These are phyloP conservation scores for Chiloscyllium punctatum DNA, from an alignment of 2,797 vertebrate species.

Conservation along the genomic window DNA sequence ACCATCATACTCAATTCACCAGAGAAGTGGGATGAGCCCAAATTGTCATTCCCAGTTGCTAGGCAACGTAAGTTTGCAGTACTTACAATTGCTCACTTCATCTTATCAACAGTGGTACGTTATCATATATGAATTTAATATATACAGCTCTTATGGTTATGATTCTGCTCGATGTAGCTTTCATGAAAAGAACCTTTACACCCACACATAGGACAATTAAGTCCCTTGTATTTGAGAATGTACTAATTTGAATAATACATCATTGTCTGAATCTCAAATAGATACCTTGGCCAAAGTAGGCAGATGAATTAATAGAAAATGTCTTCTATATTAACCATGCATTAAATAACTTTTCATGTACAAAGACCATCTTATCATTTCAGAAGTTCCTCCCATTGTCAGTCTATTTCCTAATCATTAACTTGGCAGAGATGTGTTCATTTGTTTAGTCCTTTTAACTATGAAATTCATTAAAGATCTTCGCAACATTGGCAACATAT, in stretches of 20 bases:
- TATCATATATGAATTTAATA: not conserved
- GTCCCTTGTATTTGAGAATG: slow-evolving; percentile 12
- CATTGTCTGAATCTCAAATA: slow-evolving; percentile 14
- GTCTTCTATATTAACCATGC: slow-evolving; percentile 1
- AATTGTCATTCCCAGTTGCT: slow-evolving; percentile 13
- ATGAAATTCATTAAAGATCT: not conserved
- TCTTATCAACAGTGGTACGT: not conserved
- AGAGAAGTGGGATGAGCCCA: not conserved
- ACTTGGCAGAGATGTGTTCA: not conserved
- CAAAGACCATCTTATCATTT: not conserved
- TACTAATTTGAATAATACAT: slow-evolving; percentile 6
- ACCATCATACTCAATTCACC: not conserved
- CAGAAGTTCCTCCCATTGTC: not conserved
- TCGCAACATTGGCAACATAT: not conserved
- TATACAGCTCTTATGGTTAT: not conserved
- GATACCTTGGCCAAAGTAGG: slow-evolving; percentile 7
- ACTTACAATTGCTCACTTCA: not conserved
- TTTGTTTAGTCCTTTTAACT: slow-evolving; percentile 22
- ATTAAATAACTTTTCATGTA: slow-evolving; percentile 15
- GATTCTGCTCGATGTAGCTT: not conserved
- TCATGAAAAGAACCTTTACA: not conserved
- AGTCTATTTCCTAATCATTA: not conserved
- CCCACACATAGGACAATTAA: slow-evolving; percentile 11
- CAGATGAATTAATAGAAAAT: not conserved
- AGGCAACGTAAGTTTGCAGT: not conserved